Evolutionary conservation across 2,888 invertebrate species (phyloP), one percentile per base, ranked within the genome.

Genomic region (Orthosia cruda): DNA sequence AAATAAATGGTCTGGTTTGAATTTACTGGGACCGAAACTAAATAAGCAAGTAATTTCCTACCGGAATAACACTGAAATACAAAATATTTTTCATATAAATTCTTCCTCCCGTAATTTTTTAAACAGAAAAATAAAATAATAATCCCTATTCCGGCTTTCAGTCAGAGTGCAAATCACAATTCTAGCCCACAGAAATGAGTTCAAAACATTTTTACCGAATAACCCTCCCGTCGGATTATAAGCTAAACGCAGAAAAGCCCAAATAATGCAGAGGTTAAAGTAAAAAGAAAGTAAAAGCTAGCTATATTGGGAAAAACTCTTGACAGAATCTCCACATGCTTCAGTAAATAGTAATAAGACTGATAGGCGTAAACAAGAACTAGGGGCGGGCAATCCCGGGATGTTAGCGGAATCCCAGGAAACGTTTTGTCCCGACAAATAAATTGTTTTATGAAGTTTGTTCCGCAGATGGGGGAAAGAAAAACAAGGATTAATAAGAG

Each of bases 391-490:
- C 65, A 61, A 62, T 52, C 23, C 68, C 61, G 63, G 50, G 52
- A 66, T 20, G 16, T 64, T 63, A 49, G 57, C 69, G 57, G 57
- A 26, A 74, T 81, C 45, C 69, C 66, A 77, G 69, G 52, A 71
- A 71, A 32, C 47, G 67, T 54, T 84, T 80, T 81, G 71, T 84
- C 57, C 57, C 18, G 50, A 69, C 81, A 81, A 84, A 80, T 62
- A 70, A 74, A 84, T 82, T 76, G 81, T 82, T 76, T 84, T 69
- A 84, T 84, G 68, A 81, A 84, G 67, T 84, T 80, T 64, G 62
- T 66, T 61, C 32, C 47, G 55, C 57, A 50, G 23, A 80, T 71
- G 57, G 61, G 52, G 84, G 58, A 74, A 80, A 84, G 70, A 68
- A 80, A 74, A 83, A 74, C 70, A 84, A 71, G 57, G 54, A 83